Evolutionary conservation across 2,888 invertebrate species (phyloP).

Genomic region (Linhomoeus sp.): DNA sequence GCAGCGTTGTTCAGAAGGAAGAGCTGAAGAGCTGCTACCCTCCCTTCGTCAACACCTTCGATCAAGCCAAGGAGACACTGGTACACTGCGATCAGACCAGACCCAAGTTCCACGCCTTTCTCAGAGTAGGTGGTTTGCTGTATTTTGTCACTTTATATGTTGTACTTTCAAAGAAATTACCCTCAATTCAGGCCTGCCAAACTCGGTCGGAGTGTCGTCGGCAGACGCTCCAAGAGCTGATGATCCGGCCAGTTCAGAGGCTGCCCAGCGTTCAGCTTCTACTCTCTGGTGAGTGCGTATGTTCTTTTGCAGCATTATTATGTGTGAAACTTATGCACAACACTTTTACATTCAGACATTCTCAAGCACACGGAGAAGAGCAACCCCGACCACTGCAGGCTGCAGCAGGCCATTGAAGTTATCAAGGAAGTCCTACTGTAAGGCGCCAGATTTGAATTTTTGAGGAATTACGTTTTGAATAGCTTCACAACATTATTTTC

Average conservation of each 20-base stretch:
- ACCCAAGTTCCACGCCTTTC: conserved; percentile 90
- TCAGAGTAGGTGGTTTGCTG: conserved; percentile 55
- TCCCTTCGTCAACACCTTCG: conserved; percentile 92
- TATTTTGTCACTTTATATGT: conserved; percentile 1
- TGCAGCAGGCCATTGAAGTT: conserved; percentile 48
- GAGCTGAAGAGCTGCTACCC: conserved; percentile 84
- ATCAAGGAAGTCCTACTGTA: conserved; percentile 73
- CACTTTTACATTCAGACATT: conserved; percentile 46
- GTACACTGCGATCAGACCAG: conserved; percentile 70
- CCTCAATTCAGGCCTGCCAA: conserved; percentile 28
- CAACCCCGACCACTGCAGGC: conserved; percentile 58
- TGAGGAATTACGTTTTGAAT: too few relatives aligned
- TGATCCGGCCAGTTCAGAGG: conserved; percentile 92
- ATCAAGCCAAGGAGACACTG: conserved; percentile 82
- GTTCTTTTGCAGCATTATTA: not conserved
- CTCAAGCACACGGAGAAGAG: conserved; percentile 68
- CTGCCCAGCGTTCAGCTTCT: conserved; percentile 85
- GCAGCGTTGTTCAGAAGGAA: too few relatives aligned
- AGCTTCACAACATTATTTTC: conserved; percentile 2
- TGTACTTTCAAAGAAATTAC: not conserved
- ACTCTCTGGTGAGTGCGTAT: conserved; percentile 49
- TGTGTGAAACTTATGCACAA: not conserved
- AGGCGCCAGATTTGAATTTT: too few relatives aligned
- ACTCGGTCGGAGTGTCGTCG: conserved; percentile 76
- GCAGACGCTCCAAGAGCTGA: conserved; percentile 77